Evolutionary conservation across 1,140 invertebrate species (phyloP).

Genomic region (Pissodes strobi): DNA sequence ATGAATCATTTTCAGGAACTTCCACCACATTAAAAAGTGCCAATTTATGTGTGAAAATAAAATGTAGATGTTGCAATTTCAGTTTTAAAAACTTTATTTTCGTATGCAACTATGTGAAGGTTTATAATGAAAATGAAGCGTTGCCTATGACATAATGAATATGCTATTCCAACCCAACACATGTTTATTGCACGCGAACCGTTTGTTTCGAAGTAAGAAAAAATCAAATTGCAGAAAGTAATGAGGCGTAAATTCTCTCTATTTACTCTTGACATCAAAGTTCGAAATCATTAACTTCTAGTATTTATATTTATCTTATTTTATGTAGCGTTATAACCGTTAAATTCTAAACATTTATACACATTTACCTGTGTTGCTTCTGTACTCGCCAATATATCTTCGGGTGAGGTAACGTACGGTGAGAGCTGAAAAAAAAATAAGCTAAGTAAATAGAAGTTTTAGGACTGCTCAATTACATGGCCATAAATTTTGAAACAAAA

Average conservation of each 20-base stretch:
- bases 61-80: too few species aligned
- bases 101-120: not conserved
- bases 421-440: slow-evolving; percentile 67
- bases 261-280: slow-evolving; percentile 2
- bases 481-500: slow-evolving; percentile 5
- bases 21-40: too few species aligned
- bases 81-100: not conserved
- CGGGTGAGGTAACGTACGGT: slow-evolving; percentile 78
- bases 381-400: slow-evolving; percentile 79
- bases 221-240: not conserved
- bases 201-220: too few species aligned
- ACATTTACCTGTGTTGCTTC: slow-evolving; percentile 75
- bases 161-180: not conserved
- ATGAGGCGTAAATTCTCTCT: slow-evolving; percentile 1
- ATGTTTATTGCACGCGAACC: too few species aligned
- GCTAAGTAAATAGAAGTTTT: not conserved
- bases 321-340: not conserved
- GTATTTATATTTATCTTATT: not conserved
- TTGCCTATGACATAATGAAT: slow-evolving; percentile 1
- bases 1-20: too few species aligned
- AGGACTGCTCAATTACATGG: not conserved
- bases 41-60: too few species aligned
- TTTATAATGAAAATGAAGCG: not conserved
- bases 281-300: not conserved
- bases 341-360: not conserved